These are phyloP conservation scores for Sebastes kiyomatsui DNA, from an alignment of 2,797 vertebrate genomes.

Conservation along the genomic window DNA sequence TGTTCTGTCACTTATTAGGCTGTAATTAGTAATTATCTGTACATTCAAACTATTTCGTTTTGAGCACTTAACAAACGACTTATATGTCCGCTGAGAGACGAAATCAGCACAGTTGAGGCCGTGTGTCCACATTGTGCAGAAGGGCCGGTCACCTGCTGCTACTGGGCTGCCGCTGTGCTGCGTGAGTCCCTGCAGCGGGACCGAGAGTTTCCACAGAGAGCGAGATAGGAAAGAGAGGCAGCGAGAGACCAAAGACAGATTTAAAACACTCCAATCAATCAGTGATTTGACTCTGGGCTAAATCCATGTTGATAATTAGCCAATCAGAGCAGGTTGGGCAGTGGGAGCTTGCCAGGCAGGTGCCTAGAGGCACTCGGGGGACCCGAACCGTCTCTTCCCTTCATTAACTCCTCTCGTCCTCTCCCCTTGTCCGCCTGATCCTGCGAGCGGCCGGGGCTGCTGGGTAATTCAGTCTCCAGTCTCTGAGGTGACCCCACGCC, in stretches of 20 bases:
- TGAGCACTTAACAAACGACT: slow-evolving; percentile 67
- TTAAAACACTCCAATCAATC: slow-evolving; percentile 83
- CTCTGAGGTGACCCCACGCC: slow-evolving; percentile 85
- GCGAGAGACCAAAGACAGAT: slow-evolving; percentile 66
- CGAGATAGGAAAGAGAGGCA: slow-evolving; percentile 41
- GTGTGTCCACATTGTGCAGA: slow-evolving; percentile 59
- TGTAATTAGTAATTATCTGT: slow-evolving; percentile 77
- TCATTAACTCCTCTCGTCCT: slow-evolving; percentile 87
- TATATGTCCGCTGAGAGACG: slow-evolving; percentile 62
- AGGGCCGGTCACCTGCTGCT: slow-evolving; percentile 52
- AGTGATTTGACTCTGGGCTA: slow-evolving; percentile 80
- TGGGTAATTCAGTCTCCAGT: slow-evolving; percentile 86
- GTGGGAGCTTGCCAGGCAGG: slow-evolving; percentile 67
- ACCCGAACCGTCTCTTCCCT: slow-evolving; percentile 83
- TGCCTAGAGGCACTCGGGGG: slow-evolving; percentile 75
- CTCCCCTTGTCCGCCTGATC: slow-evolving; percentile 85
- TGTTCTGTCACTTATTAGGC: slow-evolving; percentile 58
- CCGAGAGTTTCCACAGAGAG: slow-evolving; percentile 23
- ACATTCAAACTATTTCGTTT: slow-evolving; percentile 66
- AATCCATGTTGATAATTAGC: slow-evolving; percentile 84
- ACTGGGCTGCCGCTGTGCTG: slow-evolving; percentile 25
- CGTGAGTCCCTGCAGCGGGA: slow-evolving; percentile 41
- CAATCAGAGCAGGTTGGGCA: slow-evolving; percentile 72
- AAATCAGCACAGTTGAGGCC: slow-evolving; percentile 43
- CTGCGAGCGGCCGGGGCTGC: slow-evolving; percentile 78